Evolutionary conservation across 2,888 invertebrate species (phyloP).

Genomic region (Drosophila neonasuta): DNA sequence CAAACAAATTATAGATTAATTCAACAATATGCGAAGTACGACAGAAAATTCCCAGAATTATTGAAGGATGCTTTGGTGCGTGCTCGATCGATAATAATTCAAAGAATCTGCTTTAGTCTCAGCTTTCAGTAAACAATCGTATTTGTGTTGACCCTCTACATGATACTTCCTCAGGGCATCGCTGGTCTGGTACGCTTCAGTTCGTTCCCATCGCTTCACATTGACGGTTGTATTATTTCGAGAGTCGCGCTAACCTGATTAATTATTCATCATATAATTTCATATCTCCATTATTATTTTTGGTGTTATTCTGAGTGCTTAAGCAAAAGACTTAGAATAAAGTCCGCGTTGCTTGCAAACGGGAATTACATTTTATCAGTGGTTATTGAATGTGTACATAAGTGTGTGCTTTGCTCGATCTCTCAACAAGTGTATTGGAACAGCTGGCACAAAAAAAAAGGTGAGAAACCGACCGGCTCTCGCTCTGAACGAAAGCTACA

Average conservation of each 20-base stretch:
- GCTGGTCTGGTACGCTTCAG: conserved; percentile 28
- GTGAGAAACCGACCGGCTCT: conserved; percentile 22
- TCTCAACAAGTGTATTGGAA: conserved; percentile 25
- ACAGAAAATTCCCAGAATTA: background rate
- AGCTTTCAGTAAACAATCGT: background rate
- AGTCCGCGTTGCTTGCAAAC: background rate
- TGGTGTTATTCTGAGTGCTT: background rate
- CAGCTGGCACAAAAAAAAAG: conserved; percentile 37
- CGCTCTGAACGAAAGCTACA: conserved; percentile 38
- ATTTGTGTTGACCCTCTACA: too few relatives aligned
- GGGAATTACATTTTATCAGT: background rate
- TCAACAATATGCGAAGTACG: background rate
- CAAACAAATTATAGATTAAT: background rate
- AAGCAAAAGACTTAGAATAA: background rate
- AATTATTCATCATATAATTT: conserved; percentile 6
- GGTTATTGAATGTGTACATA: background rate
- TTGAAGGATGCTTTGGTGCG: background rate
- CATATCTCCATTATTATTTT: background rate
- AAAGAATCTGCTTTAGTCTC: background rate
- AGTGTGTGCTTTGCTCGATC: conserved; percentile 20
- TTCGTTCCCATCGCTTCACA: conserved; percentile 46
- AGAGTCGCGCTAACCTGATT: conserved; percentile 1
- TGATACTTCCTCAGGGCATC: background rate
- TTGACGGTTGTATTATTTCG: conserved; percentile 37
- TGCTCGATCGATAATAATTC: background rate